A percentile compares a stretch with the other conserved stretches of the same genome.
Evolutionary conservation across 92 coral and sea anemone species (phyloP).

Genomic region (Porites rus): DNA sequence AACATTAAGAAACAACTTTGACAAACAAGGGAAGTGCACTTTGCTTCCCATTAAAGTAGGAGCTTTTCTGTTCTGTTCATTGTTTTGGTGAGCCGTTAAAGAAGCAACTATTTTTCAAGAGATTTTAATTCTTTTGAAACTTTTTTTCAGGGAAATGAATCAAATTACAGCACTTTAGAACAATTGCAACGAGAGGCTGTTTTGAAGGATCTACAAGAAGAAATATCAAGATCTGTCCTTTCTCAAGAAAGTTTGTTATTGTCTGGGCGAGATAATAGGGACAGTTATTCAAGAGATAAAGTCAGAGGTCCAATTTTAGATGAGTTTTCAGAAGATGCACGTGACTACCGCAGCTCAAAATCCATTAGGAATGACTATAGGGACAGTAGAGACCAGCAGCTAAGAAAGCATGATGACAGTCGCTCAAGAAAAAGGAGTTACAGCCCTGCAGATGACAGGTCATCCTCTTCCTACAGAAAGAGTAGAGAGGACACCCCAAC

Average conservation of each 20-base stretch:
- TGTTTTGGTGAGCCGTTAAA: background rate
- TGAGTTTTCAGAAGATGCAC: slow-evolving; percentile 35
- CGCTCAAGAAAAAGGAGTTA: slow-evolving; percentile 12
- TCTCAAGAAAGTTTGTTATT: background rate
- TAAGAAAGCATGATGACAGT: background rate
- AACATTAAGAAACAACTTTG: no score
- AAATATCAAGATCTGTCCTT: slow-evolving; percentile 26
- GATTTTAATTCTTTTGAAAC: background rate
- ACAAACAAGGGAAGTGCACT: no score
- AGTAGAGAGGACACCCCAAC: slow-evolving; percentile 11
- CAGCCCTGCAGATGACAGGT: slow-evolving; percentile 14
- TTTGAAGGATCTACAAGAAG: slow-evolving; percentile 17
- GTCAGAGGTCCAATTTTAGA: slow-evolving; percentile 25
- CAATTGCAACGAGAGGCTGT: background rate
- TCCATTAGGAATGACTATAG: slow-evolving; percentile 5
- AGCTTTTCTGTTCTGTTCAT: no score
- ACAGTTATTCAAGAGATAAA: slow-evolving; percentile 21
- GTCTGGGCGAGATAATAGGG: background rate
- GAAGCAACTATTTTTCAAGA: background rate
- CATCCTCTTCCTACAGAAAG: slow-evolving; percentile 2
- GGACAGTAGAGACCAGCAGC: slow-evolving; percentile 22
- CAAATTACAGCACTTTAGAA: slow-evolving; percentile 19
- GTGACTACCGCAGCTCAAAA: background rate
- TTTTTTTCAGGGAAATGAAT: slow-evolving; percentile 13
- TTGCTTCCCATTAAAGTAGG: background rate